phyloP scores from a whole-genome alignment of 2,113 vertebrate species.

The Apaloderma vittatum region DNA sequence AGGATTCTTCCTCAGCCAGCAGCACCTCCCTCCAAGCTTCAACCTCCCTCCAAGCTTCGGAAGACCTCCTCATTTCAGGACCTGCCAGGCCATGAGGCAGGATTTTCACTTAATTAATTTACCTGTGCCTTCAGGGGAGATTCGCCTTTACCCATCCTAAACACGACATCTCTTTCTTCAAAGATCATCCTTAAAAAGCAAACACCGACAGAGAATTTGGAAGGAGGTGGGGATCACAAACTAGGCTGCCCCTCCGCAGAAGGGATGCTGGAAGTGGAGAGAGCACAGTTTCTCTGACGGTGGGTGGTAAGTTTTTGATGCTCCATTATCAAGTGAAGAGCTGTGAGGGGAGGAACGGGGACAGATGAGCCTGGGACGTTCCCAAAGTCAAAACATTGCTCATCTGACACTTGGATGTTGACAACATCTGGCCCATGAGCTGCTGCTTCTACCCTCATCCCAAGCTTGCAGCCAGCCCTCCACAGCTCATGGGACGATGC shows the following conservation, averaged over 20 bases:
- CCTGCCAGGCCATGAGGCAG: background rate
- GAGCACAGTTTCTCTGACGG: background rate
- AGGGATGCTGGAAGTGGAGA: background rate
- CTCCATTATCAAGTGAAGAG: background rate
- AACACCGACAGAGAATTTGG: background rate
- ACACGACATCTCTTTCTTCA: background rate
- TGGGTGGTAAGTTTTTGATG: background rate
- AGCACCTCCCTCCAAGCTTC: rapidly evolving
- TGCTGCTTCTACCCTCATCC: background rate
- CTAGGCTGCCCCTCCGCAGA: background rate
- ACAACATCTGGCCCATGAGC: background rate
- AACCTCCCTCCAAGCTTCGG: rapidly evolving
- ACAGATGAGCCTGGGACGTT: background rate
- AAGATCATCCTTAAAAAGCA: background rate
- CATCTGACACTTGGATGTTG: background rate
- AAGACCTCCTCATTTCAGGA: background rate
- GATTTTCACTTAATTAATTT: background rate
- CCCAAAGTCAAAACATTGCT: background rate
- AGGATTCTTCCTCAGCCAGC: background rate
- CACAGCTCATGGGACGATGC: rapidly evolving
- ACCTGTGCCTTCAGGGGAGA: background rate
- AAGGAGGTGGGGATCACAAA: background rate
- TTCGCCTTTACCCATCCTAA: background rate
- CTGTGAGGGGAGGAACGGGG: background rate
- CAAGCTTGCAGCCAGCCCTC: background rate